A percentile compares a stretch with the other conserved stretches of the same genome.
These are phyloP conservation scores for Anas platyrhynchos DNA, from an alignment of 2,113 vertebrate genomes.

Conservation along the genomic window DNA sequence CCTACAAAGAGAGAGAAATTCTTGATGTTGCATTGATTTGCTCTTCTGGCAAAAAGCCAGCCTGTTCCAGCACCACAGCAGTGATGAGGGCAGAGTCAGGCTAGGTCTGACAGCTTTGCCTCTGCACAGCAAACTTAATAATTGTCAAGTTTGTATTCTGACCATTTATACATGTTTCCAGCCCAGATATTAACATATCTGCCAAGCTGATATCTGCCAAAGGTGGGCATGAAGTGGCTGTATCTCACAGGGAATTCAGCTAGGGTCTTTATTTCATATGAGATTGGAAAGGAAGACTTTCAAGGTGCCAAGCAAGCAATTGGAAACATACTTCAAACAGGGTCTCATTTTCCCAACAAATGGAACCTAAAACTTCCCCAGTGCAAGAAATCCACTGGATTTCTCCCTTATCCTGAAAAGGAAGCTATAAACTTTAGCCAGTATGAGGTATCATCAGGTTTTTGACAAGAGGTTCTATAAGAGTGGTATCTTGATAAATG, in stretches of 20 bases:
- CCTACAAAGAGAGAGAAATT: constrained; percentile 21
- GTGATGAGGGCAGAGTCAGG: neutral
- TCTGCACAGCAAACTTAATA: neutral
- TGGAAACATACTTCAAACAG: neutral
- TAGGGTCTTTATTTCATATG: neutral
- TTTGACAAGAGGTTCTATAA: neutral
- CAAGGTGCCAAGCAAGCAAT: neutral
- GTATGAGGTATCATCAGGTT: neutral
- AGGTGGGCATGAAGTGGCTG: neutral
- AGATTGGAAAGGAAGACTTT: neutral
- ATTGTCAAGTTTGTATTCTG: neutral
- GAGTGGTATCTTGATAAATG: neutral
- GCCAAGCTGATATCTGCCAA: neutral
- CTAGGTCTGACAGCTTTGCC: neutral
- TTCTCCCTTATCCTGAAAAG: neutral
- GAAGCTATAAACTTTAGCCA: neutral
- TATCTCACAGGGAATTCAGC: neutral
- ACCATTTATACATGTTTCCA: neutral
- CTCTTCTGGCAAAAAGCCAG: neutral
- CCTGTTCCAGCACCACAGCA: neutral
- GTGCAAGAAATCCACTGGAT: neutral
- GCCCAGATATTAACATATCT: neutral
- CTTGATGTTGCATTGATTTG: neutral
- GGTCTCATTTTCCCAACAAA: neutral
- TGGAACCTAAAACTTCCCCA: neutral